Conservation (phyloP, 2,113 vertebrate species). For the Tragelaphus strepsiceros region DNA sequence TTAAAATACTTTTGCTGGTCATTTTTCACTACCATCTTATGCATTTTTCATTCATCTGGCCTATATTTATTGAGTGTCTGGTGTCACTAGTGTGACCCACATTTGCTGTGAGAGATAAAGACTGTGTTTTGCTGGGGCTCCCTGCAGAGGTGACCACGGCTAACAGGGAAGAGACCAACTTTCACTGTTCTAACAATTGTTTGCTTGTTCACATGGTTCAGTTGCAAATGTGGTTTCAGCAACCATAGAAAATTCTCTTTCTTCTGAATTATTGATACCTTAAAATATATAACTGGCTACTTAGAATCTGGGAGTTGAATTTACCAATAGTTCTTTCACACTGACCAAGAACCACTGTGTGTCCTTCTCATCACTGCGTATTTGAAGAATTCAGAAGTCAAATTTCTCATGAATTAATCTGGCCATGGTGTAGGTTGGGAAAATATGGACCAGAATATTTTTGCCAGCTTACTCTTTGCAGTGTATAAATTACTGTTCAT, state of each 20-base stretch:
- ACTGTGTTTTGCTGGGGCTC: background rate
- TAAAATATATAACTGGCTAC: background rate
- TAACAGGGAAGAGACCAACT: background rate
- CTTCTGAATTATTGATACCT: slow-evolving; percentile 50
- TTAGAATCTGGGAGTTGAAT: slow-evolving; percentile 13
- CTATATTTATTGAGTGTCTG: background rate
- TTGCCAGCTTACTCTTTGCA: background rate
- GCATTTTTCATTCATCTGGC: slow-evolving; percentile 19
- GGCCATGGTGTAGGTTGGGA: background rate
- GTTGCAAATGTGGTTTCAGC: background rate
- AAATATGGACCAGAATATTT: background rate
- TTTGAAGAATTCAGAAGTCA: slow-evolving; percentile 59
- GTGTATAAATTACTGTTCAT: background rate
- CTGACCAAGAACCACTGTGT: background rate
- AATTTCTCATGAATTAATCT: slow-evolving; percentile 23
- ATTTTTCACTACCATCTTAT: slow-evolving; percentile 10
- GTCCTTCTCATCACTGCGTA: background rate
- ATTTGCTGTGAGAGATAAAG: background rate
- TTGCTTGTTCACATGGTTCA: background rate
- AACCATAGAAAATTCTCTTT: slow-evolving; percentile 4
- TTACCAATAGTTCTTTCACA: slow-evolving; percentile 49
- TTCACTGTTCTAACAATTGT: background rate
- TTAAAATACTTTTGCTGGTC: slow-evolving; percentile 34
- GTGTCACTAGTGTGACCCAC: background rate
- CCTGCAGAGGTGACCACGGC: background rate